phyloP scores from a whole-genome alignment of 2,888 invertebrate species.

The Crocallis elinguaria region DNA sequence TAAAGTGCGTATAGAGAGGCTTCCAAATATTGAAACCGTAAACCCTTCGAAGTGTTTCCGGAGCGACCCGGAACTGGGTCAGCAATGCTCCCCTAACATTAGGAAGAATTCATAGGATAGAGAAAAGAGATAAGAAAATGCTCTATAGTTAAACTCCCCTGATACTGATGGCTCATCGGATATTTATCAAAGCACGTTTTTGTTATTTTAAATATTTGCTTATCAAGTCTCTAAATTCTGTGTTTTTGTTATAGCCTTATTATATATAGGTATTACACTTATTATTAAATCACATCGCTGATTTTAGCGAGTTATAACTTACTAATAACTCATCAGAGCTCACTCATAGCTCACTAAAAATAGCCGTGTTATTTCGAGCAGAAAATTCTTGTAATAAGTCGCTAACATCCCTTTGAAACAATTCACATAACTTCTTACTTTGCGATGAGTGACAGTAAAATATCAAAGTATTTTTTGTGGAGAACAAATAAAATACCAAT shows the following conservation, averaged over 20 bases:
- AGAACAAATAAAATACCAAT: slow-evolving; percentile 56
- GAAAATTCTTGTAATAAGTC: neutral
- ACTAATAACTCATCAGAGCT: no score
- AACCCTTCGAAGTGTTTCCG: slow-evolving; percentile 72
- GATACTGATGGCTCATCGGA: slow-evolving; percentile 38
- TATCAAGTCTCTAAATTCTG: slow-evolving; percentile 17
- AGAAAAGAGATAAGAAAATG: slow-evolving; percentile 41
- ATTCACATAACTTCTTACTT: slow-evolving; percentile 35
- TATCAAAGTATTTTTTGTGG: slow-evolving; percentile 52
- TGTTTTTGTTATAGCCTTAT: neutral
- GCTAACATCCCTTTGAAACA: neutral
- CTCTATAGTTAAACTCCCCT: slow-evolving; percentile 35
- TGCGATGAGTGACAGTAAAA: slow-evolving; percentile 51
- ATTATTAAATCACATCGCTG: no score
- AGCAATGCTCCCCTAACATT: slow-evolving; percentile 61
- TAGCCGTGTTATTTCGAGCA: neutral
- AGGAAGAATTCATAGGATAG: slow-evolving; percentile 60
- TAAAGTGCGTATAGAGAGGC: slow-evolving; percentile 53
- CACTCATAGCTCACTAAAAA: neutral
- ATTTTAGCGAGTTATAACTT: no score
- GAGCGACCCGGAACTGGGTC: slow-evolving; percentile 71
- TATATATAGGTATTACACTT: no score
- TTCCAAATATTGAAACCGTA: slow-evolving; percentile 78
- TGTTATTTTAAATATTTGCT: slow-evolving; percentile 9
- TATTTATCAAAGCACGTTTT: slow-evolving; percentile 33